phyloP scores from a whole-genome alignment of 2,797 vertebrate species.

The Acrocephalus scirpaceus region DNA sequence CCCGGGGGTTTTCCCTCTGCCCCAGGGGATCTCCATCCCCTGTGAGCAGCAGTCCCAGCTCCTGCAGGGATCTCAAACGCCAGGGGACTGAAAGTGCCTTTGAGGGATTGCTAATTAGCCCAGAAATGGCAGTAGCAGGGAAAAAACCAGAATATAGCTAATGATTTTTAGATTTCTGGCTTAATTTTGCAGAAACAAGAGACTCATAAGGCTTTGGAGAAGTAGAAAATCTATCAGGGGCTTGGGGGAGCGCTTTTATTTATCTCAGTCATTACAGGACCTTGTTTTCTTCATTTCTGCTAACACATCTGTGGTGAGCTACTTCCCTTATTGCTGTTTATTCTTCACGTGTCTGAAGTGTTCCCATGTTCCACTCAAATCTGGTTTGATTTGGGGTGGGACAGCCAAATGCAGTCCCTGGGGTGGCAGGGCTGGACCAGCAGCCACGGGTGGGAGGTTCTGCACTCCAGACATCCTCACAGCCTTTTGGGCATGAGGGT shows the following conservation, averaged over 20 bases:
- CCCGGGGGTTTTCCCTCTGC: no score
- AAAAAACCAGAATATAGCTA: not conserved
- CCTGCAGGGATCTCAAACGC: not conserved
- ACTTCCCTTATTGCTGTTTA: not conserved
- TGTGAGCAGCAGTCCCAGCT: no score
- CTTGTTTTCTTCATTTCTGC: not conserved
- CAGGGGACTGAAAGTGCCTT: not conserved
- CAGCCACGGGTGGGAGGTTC: accelerated
- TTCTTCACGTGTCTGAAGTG: not conserved
- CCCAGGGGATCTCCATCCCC: no score
- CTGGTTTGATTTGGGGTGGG: not conserved
- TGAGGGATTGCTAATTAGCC: not conserved
- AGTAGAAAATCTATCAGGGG: not conserved
- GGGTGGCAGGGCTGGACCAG: not conserved
- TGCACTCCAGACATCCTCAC: accelerated
- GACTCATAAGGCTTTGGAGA: not conserved
- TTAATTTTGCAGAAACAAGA: not conserved
- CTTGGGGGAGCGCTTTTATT: not conserved
- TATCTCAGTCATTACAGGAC: not conserved
- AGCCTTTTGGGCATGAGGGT: not conserved
- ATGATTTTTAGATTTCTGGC: not conserved
- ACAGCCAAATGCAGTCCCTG: not conserved
- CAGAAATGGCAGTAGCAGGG: not conserved
- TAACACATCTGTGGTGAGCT: not conserved
- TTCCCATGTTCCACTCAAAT: not conserved